Evolutionary conservation across 1,140 invertebrate genomes (phyloP).

Genomic region (Helicoverpa zea): DNA sequence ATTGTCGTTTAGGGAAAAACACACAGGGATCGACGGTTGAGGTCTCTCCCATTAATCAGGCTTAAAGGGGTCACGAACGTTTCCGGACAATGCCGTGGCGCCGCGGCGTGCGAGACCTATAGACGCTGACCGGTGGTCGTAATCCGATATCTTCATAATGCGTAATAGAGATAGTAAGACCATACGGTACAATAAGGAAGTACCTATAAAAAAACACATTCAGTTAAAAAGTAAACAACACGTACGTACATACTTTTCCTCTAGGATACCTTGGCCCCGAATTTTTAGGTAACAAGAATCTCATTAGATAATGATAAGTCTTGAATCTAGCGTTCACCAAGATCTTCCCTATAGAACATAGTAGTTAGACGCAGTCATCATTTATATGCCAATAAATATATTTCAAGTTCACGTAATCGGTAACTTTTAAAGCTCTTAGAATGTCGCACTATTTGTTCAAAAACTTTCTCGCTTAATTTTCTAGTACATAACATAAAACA

Average conservation of each 20-base stretch:
- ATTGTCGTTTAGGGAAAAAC: constrained; percentile 69
- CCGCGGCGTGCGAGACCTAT: constrained; percentile 58
- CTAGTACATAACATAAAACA: constrained; percentile 9
- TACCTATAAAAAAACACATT: no score
- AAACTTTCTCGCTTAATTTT: not conserved
- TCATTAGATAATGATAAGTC: not conserved
- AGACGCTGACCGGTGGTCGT: constrained; percentile 49
- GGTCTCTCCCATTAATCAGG: constrained; percentile 68
- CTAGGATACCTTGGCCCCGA: no score
- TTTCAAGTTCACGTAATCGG: no score
- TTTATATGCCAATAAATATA: no score
- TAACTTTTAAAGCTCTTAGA: not conserved
- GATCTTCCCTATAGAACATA: constrained; percentile 6
- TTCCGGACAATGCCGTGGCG: constrained; percentile 54
- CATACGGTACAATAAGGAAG: not conserved
- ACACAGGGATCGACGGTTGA: constrained; percentile 58
- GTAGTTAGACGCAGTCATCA: not conserved
- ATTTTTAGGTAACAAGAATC: not conserved
- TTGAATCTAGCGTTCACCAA: not conserved
- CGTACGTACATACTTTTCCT: no score
- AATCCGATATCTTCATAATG: constrained; percentile 8
- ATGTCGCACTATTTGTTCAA: not conserved
- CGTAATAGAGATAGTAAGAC: not conserved
- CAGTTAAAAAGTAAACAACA: no score
- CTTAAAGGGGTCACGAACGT: constrained; percentile 62